phyloP scores from a whole-genome alignment of 2,113 vertebrate species.

The Alouatta palliata region DNA sequence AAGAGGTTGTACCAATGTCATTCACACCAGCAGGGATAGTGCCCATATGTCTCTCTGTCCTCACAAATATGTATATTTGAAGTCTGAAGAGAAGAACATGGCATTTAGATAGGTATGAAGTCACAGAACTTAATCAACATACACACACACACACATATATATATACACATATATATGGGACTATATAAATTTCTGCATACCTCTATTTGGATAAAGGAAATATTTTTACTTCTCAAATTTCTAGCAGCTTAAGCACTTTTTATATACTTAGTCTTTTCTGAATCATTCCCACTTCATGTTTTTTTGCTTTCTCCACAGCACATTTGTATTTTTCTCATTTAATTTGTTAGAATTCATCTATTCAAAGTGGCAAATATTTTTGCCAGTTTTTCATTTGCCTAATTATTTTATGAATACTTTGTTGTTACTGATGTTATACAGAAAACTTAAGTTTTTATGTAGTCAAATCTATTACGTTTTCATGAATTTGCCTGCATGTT shows the following conservation, averaged over 20 bases:
- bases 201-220: neutral
- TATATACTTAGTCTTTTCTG: neutral
- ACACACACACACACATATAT: neutral
- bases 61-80: neutral
- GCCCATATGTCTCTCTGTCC: neutral
- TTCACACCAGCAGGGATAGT: neutral
- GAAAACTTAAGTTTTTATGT: conserved; percentile 1
- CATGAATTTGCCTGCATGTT: neutral
- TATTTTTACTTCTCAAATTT: neutral
- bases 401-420: neutral
- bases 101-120: too few relatives aligned
- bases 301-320: neutral
- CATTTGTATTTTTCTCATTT: neutral
- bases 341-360: neutral
- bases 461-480: neutral
- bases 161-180: rapidly evolving
- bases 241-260: neutral
- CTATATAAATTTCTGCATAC: neutral
- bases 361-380: neutral
- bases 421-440: neutral
- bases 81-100: too few relatives aligned
- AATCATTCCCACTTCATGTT: neutral
- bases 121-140: too few relatives aligned
- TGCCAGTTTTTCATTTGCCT: neutral
- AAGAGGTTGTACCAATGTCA: neutral